Evolutionary conservation across 2,797 vertebrate genomes (phyloP), one percentile per base, ranked within the genome.

Genomic region (Hapalemur alaotrensis): DNA sequence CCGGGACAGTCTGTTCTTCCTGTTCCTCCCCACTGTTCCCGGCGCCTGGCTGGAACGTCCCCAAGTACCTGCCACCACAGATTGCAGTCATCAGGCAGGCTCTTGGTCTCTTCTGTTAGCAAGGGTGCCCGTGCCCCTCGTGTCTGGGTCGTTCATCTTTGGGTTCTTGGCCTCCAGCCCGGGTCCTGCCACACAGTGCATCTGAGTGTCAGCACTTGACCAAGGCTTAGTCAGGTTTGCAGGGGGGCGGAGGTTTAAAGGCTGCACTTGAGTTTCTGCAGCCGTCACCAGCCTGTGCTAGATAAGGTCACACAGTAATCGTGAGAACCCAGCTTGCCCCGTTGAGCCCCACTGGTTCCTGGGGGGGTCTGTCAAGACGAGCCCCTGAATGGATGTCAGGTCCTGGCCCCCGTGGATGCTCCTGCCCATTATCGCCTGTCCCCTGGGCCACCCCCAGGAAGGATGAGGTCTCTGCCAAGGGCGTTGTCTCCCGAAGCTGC

Each of bases 1-100:
- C 23, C 12, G 0, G 3, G 38, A 28, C 59, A 32, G 28, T 59
- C 80, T 32, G 54, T 17, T 32, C 70, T 35, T 46, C 41, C 18
- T 43, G 17, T 14, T 32, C 46, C n/a, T 17, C 41, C 52, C 50
- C 28, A 11, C 20, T 43, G 12, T 17, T 35, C 5, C 22, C 4
- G 13, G 75, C 4, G 12, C 41, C 38, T 25, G 35, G 57, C 32
- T 15, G 18, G 7, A 20, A 14, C 7, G 12, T 67, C n/a, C 18
- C 25, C 4, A 0, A 30, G 14, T 5, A 7, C 20, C 25, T 1
- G 3, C 61, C 7, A 0, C 41, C 38, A 1, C 17, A 0, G 0
- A 6, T 7, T 5, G 9, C 35, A 13, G 5, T 17, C 25, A 4
- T 15, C 32, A 38, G 7, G 28, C 12, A 30, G 2, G 30, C 3